These are phyloP conservation scores for Capitella teleta DNA, from an alignment of 1,140 invertebrate species.

Conservation along the genomic window DNA sequence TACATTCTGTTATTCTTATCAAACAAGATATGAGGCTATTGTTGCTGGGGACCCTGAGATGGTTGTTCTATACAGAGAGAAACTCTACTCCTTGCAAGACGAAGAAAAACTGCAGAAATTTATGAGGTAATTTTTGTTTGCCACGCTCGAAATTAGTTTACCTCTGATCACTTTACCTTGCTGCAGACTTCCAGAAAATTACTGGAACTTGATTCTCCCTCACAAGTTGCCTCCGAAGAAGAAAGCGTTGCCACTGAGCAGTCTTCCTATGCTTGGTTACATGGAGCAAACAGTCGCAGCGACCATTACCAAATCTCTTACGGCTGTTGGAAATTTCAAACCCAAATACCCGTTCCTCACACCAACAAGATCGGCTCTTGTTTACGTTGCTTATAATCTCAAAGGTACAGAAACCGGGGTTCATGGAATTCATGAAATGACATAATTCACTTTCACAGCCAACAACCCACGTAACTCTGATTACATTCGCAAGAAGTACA, in stretches of 20 bases:
- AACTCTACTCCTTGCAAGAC: slow-evolving; percentile 31
- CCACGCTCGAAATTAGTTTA: too few relatives aligned
- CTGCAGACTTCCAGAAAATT: slow-evolving; percentile 38
- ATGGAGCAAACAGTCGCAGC: slow-evolving; percentile 40
- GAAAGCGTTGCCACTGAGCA: slow-evolving; percentile 22
- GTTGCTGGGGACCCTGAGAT: slow-evolving; percentile 33
- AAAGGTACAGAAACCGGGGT: slow-evolving; percentile 25
- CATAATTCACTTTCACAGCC: too few relatives aligned
- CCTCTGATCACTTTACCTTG: too few relatives aligned
- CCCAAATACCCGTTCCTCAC: slow-evolving; percentile 43
- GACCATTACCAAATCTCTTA: slow-evolving; percentile 35
- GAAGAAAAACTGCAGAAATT: slow-evolving; percentile 39
- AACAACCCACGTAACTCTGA: slow-evolving; percentile 41
- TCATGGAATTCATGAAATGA: neutral
- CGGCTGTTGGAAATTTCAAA: slow-evolving; percentile 37
- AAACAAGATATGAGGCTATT: slow-evolving; percentile 42
- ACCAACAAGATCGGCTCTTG: slow-evolving; percentile 33
- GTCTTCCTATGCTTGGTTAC: slow-evolving; percentile 41
- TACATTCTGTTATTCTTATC: too few relatives aligned
- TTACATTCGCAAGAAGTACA: slow-evolving; percentile 40
- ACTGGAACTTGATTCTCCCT: slow-evolving; percentile 33
- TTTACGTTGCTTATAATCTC: slow-evolving; percentile 41
- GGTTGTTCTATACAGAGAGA: slow-evolving; percentile 32
- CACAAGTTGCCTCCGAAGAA: slow-evolving; percentile 41
- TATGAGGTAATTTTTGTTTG: too few relatives aligned